Evolutionary conservation across 1,140 invertebrate species (phyloP).

Genomic region (Drosophila ogumai): DNA sequence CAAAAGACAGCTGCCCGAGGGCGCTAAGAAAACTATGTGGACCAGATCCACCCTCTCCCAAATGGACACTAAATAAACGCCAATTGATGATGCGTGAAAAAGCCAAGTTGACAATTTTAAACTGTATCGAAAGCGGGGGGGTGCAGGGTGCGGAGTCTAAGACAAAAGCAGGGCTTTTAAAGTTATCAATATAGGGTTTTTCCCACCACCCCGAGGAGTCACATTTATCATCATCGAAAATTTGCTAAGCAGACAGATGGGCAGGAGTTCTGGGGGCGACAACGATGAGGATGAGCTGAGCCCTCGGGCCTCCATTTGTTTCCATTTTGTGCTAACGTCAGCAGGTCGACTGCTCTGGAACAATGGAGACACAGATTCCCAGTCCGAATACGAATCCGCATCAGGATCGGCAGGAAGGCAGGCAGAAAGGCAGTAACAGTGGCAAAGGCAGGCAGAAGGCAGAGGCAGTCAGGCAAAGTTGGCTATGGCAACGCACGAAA

Average conservation of each 20-base stretch:
- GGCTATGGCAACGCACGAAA: conserved; percentile 59
- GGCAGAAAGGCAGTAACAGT: conserved; percentile 3
- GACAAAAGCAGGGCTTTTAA: conserved; percentile 22
- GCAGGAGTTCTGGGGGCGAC: conserved; percentile 3
- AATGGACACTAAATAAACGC: conserved; percentile 74
- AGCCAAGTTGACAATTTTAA: conserved; percentile 79
- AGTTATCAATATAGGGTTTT: conserved; percentile 41
- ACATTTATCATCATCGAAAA: conserved; percentile 81
- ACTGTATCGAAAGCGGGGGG: conserved; percentile 57
- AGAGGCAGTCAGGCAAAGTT: conserved; percentile 54
- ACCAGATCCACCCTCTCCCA: conserved; percentile 36
- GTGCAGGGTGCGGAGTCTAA: conserved; percentile 3
- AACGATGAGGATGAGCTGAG: not conserved
- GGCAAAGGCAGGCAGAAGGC: conserved; percentile 2
- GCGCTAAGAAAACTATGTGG: conserved; percentile 58
- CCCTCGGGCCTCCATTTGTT: conserved; percentile 71
- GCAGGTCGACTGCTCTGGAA: conserved; percentile 71
- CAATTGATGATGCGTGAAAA: conserved; percentile 81
- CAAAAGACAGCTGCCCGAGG: conserved; percentile 69
- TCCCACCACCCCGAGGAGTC: conserved; percentile 23
- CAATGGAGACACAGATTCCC: conserved; percentile 52
- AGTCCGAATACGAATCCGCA: conserved; percentile 26
- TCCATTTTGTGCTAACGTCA: conserved; percentile 81
- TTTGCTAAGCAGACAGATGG: conserved; percentile 57
- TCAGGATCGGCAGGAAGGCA: conserved; percentile 36